Conservation (phyloP, 2,797 vertebrate genomes). For the Chrosomus eos region DNA sequence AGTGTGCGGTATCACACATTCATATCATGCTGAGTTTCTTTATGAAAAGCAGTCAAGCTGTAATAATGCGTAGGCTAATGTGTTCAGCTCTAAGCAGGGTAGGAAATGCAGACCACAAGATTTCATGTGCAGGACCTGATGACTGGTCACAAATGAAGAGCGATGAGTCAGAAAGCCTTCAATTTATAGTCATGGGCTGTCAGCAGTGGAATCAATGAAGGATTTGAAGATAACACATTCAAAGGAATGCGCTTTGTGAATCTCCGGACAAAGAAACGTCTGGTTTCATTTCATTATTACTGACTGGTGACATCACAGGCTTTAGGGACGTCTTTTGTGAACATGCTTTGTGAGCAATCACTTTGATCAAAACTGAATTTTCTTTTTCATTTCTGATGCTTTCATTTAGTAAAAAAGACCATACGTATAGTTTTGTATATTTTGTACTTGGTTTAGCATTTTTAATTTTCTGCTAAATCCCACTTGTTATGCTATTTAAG, state of each 20-base stretch:
- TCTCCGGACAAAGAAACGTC: not conserved
- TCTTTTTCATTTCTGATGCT: not conserved
- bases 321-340: conserved; percentile 16
- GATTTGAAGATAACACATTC: conserved; percentile 12
- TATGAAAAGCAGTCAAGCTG: conserved; percentile 38
- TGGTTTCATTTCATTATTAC: conserved; percentile 2
- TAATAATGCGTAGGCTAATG: conserved; percentile 25
- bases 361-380: not conserved
- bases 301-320: conserved; percentile 5
- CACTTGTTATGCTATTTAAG: not conserved
- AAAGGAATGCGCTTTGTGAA: not conserved
- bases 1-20: conserved; percentile 1
- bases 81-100: conserved; percentile 1
- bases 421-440: not conserved
- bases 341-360: not conserved
- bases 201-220: not conserved
- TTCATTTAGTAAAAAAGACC: not conserved
- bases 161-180: conserved; percentile 33
- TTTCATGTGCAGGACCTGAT: conserved; percentile 10
- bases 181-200: conserved; percentile 9
- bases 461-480: not conserved
- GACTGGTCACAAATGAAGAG: conserved; percentile 29
- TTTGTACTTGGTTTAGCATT: not conserved
- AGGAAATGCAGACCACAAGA: conserved; percentile 11
- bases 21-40: conserved; percentile 39